phyloP scores from a whole-genome alignment of 2,888 invertebrate species.

The Stenolophus ochropezus region DNA sequence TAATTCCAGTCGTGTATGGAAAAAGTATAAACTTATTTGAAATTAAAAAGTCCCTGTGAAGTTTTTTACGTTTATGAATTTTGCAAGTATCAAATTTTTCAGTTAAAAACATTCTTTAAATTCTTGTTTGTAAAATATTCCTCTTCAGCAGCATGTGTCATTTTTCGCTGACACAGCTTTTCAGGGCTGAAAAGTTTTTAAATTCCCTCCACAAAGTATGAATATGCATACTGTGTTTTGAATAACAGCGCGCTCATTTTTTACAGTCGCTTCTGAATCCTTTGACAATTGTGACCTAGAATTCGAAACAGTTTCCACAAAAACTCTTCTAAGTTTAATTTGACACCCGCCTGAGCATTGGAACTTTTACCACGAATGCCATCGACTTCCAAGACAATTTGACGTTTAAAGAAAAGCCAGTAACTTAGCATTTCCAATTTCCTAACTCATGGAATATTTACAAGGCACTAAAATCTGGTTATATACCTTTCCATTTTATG shows the following conservation, averaged over 20 bases:
- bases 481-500: slow-evolving; percentile 12
- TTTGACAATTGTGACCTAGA: slow-evolving; percentile 54
- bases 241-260: slow-evolving; percentile 42
- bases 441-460: neutral
- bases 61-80: neutral
- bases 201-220: slow-evolving; percentile 54
- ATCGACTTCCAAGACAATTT: neutral
- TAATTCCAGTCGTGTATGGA: neutral
- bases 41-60: neutral
- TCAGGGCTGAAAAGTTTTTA: slow-evolving; percentile 50
- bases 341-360: neutral
- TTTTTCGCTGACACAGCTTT: slow-evolving; percentile 53
- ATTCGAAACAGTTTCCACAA: slow-evolving; percentile 15
- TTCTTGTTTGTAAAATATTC: slow-evolving; percentile 43
- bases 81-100: slow-evolving; percentile 11
- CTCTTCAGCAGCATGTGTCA: slow-evolving; percentile 47
- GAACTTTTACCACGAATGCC: neutral
- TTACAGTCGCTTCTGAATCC: slow-evolving; percentile 11
- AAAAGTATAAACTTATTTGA: neutral
- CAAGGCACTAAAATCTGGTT: neutral
- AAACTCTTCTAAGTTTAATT: slow-evolving; percentile 32
- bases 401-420: no score
- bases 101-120: slow-evolving; percentile 43
- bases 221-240: slow-evolving; percentile 54
- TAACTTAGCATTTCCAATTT: neutral